A percentile compares a stretch with the other conserved stretches of the same genome.
These are phyloP conservation scores for Dipodomys spectabilis DNA, from an alignment of 2,113 vertebrate species.

Conservation along the genomic window DNA sequence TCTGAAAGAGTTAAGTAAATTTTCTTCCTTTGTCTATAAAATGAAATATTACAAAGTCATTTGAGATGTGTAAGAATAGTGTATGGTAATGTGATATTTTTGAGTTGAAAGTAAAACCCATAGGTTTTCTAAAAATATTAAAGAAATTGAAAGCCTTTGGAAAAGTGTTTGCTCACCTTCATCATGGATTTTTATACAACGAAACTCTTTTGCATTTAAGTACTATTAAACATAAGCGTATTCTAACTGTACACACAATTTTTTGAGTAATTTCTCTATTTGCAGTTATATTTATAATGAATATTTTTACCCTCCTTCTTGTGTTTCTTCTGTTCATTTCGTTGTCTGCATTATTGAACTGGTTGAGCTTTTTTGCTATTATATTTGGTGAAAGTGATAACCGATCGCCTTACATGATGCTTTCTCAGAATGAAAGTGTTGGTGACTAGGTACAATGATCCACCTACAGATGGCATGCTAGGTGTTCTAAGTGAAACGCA, in stretches of 20 bases:
- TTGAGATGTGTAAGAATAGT: neutral
- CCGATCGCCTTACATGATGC: neutral
- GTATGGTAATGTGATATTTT: neutral
- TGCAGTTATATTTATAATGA: neutral
- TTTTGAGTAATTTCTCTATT: neutral
- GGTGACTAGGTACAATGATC: neutral
- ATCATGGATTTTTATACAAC: neutral
- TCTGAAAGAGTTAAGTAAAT: conserved; percentile 41
- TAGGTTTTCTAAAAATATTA: conserved; percentile 18
- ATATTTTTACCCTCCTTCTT: neutral
- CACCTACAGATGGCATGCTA: neutral
- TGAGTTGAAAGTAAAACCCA: conserved; percentile 35
- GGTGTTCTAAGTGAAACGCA: neutral
- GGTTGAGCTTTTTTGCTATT: neutral
- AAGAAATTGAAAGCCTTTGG: neutral
- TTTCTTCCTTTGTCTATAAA: conserved; percentile 52
- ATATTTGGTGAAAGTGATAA: neutral
- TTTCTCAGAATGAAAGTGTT: conserved; percentile 35
- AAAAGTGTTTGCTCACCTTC: neutral
- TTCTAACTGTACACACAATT: neutral
- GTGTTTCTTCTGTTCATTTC: neutral
- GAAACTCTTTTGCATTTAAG: conserved; percentile 38
- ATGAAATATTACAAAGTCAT: conserved; percentile 58
- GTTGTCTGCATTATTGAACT: neutral
- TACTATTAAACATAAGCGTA: neutral